A percentile compares a stretch with the other conserved stretches of the same genome.
Evolutionary conservation across 2,797 vertebrate genomes (phyloP).

Genomic region (Danio jaintianensis): DNA sequence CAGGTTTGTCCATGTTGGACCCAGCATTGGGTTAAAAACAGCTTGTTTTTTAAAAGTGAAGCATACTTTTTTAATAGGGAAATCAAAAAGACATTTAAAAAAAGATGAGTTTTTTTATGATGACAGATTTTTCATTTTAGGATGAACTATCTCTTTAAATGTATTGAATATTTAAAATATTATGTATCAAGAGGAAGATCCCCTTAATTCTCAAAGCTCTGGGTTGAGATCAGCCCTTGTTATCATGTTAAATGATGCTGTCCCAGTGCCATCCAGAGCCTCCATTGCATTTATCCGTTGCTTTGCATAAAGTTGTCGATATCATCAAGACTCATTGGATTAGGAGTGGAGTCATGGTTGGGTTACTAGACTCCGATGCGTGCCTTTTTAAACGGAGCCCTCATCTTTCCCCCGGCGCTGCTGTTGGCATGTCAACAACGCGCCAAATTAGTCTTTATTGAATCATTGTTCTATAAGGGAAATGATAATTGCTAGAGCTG

Average conservation of each 20-base stretch:
- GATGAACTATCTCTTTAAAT: background rate
- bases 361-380: conserved; percentile 28
- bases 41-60: too few relatives aligned
- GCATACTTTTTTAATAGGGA: too few relatives aligned
- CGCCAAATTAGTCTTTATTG: conserved; percentile 81
- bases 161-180: background rate
- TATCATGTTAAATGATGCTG: conserved; percentile 25
- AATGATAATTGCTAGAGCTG: conserved; percentile 83
- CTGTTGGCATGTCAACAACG: conserved; percentile 77
- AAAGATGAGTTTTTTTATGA: too few relatives aligned
- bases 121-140: background rate
- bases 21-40: too few relatives aligned
- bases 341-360: conserved; percentile 55
- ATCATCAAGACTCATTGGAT: conserved; percentile 77
- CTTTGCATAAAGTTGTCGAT: conserved; percentile 65
- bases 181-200: background rate
- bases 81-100: too few relatives aligned
- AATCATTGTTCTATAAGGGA: conserved; percentile 83
- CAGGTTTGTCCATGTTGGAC: too few relatives aligned
- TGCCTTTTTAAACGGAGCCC: conserved; percentile 54
- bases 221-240: background rate
- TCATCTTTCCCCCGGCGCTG: conserved; percentile 62
- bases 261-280: conserved; percentile 12
- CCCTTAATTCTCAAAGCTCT: background rate
- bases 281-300: conserved; percentile 30